Evolutionary conservation across 2,888 invertebrate genomes (phyloP).

Genomic region (Crioceris asparagi): DNA sequence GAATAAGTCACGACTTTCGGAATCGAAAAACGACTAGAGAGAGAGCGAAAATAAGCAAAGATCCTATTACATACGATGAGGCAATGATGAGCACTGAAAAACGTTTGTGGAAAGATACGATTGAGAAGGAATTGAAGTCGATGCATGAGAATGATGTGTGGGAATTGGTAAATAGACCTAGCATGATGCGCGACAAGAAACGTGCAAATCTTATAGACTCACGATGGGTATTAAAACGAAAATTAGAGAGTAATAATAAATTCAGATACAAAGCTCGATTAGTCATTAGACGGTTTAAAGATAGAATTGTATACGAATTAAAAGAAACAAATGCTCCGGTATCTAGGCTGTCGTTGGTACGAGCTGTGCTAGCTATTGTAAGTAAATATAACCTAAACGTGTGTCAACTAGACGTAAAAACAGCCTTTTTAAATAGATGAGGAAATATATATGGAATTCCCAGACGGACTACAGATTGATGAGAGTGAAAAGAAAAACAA

Average conservation of each 20-base stretch:
- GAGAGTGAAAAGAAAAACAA: conserved; percentile 7
- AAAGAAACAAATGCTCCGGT: conserved; percentile 8
- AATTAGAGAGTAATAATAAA: conserved; percentile 1
- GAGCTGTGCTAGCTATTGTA: conserved; percentile 2
- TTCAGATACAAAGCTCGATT: conserved; percentile 5
- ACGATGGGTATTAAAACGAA: conserved; percentile 3
- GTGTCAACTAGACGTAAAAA: conserved; percentile 6
- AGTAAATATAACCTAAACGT: conserved; percentile 4
- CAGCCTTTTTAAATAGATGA: conserved; percentile 6
- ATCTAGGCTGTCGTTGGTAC: conserved; percentile 4
- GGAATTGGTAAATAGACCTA: conserved; percentile 6
- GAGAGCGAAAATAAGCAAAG: conserved; percentile 1
- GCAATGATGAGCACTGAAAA: too few relatives aligned
- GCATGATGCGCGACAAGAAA: too few relatives aligned
- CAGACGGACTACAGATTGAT: conserved; percentile 11
- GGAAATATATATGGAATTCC: conserved; percentile 9
- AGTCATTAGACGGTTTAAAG: conserved; percentile 7
- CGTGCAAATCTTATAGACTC: conserved; percentile 3
- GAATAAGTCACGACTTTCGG: too few relatives aligned
- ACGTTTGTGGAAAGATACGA: conserved; percentile 4
- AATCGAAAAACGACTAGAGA: too few relatives aligned
- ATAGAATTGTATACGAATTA: conserved; percentile 5
- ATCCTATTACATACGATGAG: conserved; percentile 4
- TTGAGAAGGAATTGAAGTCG: conserved; percentile 6
- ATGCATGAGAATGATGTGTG: conserved; percentile 8